Base-by-base conservation (phyloP, 2,113 vertebrate species). In the Corythoichthys intestinalis region DNA sequence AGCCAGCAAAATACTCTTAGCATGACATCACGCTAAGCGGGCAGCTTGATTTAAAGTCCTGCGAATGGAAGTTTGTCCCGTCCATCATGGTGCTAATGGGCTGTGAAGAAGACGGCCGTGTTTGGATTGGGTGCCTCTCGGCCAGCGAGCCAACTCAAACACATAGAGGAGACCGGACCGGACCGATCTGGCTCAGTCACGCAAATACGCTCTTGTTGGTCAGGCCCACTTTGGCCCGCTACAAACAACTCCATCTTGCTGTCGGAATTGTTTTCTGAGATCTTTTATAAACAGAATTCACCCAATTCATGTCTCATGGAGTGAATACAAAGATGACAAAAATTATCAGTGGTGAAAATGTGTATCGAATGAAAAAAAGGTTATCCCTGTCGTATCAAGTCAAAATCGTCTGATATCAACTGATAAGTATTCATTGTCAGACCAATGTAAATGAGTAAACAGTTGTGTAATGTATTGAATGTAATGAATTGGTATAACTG, bases 51-150 rank as follows among this genome's bases (percentile, higher is more conserved):
- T 71, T 57, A 72, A 63, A 44, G 74, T 46, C 65, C 73, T 67
- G 44, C 78, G 82, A 87, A 77, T 94, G 93, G 94, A 90, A 90
- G 90, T 89, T 86, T 81, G 89, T 69, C 90, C 90, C 90, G 94
- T 94, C 93, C 92, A 86, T 92, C 93, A 90, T 61, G 67, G 48
- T 78, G 87, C 87, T 91, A 94, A 93, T 90, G 87, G 84, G 69
- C 88, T 93, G 91, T 91, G 91, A 94, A 94, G 87, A 75, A 80
- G 71, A 83, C 77, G 82, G 70, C 60, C 76, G 86, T 93, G 92
- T 93, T 93, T 91, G 76, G 84, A 93, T 76, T 75, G 72, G 63
- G 74, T 85, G 72, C 69, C 74, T 79, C 70, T 85, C 63, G 81
- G 81, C 85, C 76, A 72, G 73, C 62, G 47, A 79, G 92, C 93